phyloP scores from a whole-genome alignment of 2,113 vertebrate species.

The Oxyruncus cristatus region DNA sequence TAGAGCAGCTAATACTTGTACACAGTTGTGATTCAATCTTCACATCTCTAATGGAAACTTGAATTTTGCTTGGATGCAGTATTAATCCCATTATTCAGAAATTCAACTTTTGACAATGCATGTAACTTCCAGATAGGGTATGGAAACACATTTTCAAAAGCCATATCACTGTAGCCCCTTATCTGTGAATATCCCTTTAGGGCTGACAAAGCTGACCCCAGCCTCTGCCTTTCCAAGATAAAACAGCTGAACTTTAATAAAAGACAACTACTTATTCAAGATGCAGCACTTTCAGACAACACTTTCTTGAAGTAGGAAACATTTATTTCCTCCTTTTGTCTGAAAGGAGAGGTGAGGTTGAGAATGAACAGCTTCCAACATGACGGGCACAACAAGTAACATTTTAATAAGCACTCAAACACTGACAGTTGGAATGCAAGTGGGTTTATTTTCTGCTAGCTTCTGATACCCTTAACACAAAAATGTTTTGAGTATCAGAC shows the following conservation, averaged over 20 bases:
- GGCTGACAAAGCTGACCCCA: background rate
- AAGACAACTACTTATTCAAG: background rate
- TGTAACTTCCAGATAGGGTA: background rate
- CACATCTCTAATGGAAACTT: background rate
- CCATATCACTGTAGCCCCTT: background rate
- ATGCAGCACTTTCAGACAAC: background rate
- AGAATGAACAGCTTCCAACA: background rate
- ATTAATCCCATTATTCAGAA: background rate
- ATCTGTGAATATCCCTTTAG: background rate
- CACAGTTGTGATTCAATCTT: background rate
- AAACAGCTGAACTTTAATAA: background rate
- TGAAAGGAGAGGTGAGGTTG: background rate
- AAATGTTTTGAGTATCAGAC: fast-evolving
- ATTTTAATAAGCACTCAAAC: background rate
- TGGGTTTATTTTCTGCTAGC: background rate
- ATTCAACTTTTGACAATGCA: background rate
- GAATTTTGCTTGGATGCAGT: background rate
- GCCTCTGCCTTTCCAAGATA: background rate
- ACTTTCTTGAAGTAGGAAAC: background rate
- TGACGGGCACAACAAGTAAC: background rate
- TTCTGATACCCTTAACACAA: background rate
- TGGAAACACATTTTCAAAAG: background rate
- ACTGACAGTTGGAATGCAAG: background rate
- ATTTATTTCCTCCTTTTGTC: background rate
- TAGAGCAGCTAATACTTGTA: background rate